phyloP scores from a whole-genome alignment of 2,888 invertebrate genomes.

The Drosophila neonasuta region DNA sequence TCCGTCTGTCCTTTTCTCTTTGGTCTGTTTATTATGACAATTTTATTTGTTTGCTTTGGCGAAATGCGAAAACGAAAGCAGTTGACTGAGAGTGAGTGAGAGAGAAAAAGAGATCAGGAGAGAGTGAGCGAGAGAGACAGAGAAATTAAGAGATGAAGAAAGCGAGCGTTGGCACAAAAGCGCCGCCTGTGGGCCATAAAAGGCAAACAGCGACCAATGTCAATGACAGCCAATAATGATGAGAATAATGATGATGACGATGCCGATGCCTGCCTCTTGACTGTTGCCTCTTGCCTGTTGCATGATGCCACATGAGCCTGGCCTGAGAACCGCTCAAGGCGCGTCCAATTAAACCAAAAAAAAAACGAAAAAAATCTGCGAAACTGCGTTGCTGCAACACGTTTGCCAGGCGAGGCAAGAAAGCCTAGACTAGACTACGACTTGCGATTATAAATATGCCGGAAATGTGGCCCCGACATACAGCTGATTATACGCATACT shows the following conservation, averaged over 20 bases:
- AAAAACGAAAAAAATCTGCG: constrained; percentile 16
- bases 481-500: constrained; percentile 39
- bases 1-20: constrained; percentile 6
- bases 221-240: constrained; percentile 58
- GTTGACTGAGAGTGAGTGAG: background rate
- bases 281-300: constrained; percentile 12
- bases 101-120: background rate
- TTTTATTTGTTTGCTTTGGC: constrained; percentile 65
- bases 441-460: constrained; percentile 45
- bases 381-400: constrained; percentile 34
- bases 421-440: constrained; percentile 9
- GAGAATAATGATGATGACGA: constrained; percentile 18
- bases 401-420: background rate
- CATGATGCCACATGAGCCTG: background rate
- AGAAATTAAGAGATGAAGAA: constrained; percentile 38
- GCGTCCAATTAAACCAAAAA: constrained; percentile 49
- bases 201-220: constrained; percentile 63
- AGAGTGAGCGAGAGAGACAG: background rate
- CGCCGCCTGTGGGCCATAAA: constrained; percentile 67
- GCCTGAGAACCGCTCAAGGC: constrained; percentile 29
- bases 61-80: constrained; percentile 65
- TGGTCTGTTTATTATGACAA: constrained; percentile 67
- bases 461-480: constrained; percentile 57
- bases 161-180: constrained; percentile 52
- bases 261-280: background rate